Base-by-base conservation (phyloP, 1,140 invertebrate genomes). In the Orchesella cincta region DNA sequence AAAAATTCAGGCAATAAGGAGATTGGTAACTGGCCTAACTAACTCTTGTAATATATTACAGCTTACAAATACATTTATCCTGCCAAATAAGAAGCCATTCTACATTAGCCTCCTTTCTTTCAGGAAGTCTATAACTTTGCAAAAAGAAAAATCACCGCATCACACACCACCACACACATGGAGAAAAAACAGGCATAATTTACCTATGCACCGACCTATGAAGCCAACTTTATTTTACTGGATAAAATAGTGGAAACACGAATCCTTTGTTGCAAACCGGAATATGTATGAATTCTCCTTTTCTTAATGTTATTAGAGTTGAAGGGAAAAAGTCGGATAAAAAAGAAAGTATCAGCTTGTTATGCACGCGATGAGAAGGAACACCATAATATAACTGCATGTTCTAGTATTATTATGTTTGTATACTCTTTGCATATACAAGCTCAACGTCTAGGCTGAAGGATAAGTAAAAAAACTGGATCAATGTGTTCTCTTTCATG, bases 251-350 rank as follows among this genome's bases (percentile, higher is more conserved):
- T 12, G 26, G 62, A 29, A 31, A 33, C 5, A 29, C 62, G 8
- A 18, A 3, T 67, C 33, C n/a, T 29, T n/a, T 67, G 8, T 31
- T 67, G 12, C 26, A 31, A n/a, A n/a, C n/a, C n/a, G n/a, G n/a
- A n/a, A n/a, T n/a, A n/a, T n/a, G n/a, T n/a, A n/a, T n/a, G n/a
- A n/a, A n/a, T n/a, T 31, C 62, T 57, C 23, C 62, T n/a, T 67
- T 57, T 57, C 54, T 33, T 67, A 67, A 67, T 67, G 62, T 67
- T 67, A 67, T 67, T 67, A 67, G 33, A 31, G 28, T 67, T 33
- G 62, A 67, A 67, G 23, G 62, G n/a, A 57, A 23, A 67, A 31
- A 67, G 29, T 67, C 26, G 31, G 33, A 33, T 8, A 33, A 67
- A 62, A 26, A 28, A 18, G 54, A 62, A 12, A n/a, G 39, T 46